Evolutionary conservation across 2,888 invertebrate species (phyloP).

Genomic region (Conops quadrifasciatus): DNA sequence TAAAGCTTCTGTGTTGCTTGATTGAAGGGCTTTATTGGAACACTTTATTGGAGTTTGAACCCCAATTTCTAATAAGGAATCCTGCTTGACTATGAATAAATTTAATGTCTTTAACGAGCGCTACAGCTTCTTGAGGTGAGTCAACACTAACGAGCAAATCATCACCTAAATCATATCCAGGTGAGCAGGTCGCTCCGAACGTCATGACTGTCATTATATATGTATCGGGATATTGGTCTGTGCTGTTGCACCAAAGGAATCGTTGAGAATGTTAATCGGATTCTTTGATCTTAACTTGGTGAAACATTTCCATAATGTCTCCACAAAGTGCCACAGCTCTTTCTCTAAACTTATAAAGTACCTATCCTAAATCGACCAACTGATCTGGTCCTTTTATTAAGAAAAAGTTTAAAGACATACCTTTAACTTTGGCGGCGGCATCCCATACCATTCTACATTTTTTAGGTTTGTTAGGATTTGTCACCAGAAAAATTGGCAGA

Average conservation of each 20-base stretch:
- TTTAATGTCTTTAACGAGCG: slow-evolving; percentile 39
- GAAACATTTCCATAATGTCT: slow-evolving; percentile 8
- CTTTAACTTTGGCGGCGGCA: slow-evolving; percentile 50
- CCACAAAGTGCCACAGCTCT: not conserved
- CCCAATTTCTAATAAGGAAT: slow-evolving; percentile 45
- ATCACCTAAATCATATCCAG: slow-evolving; percentile 51
- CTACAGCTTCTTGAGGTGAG: slow-evolving; percentile 43
- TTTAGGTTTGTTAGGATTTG: slow-evolving; percentile 46
- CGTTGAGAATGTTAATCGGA: not conserved
- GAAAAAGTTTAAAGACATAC: slow-evolving; percentile 49
- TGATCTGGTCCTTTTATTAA: slow-evolving; percentile 36
- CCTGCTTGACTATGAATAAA: slow-evolving; percentile 38
- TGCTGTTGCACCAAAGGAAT: not conserved
- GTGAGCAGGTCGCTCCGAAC: slow-evolving; percentile 1
- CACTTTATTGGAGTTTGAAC: slow-evolving; percentile 44
- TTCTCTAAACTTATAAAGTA: slow-evolving; percentile 7
- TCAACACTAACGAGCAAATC: slow-evolving; percentile 48
- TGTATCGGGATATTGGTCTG: not conserved
- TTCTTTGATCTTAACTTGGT: slow-evolving; percentile 9
- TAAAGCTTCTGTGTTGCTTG: slow-evolving; percentile 17
- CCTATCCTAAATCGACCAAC: not conserved
- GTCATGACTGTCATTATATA: slow-evolving; percentile 9
- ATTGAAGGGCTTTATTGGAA: not conserved
- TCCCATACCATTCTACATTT: slow-evolving; percentile 53
- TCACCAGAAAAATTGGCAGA: slow-evolving; percentile 38